Evolutionary conservation across 2,888 invertebrate species (phyloP), one percentile per base, ranked within the genome.

Genomic region (Synergus itoensis): DNA sequence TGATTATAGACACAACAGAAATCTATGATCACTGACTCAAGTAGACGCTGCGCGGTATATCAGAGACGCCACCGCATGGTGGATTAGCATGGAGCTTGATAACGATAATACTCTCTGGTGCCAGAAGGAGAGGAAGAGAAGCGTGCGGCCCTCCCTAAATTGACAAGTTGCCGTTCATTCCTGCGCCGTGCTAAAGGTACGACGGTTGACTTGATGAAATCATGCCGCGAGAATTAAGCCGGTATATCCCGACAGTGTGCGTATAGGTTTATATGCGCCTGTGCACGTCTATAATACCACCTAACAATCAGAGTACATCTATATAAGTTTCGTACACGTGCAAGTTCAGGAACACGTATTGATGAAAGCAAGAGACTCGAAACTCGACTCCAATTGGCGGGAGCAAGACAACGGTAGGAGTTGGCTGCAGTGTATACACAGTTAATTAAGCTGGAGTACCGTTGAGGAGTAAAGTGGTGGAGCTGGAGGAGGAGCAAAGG

Each of bases 371-470:
- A 45, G 80, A 73, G 77, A 76, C 79, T 81, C 79, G 81, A 81
- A 79, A 77, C 89, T 86, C 87, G 86, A 84, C 86, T 88, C 87
- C 91, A 89, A 91, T 90, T 90, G 91, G 89, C 89, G 88, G 90
- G 88, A 90, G 90, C 88, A 87, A 89, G 90, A 91, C 88, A 91
- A 90, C 89, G 90, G 88, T 89, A 90, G 90, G 89, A 90, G 91
- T 88, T 88, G 88, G 88, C 89, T 89, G 89, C 88, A 88, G 88
- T 91, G 91, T 92, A 91, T 92, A 92, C 90, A 91, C 89, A 90
- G 91, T 91, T 92, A 91, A 92, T 92, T 91, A 91, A 91, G 88
- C 89, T 87, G 85, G 88, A 89, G 89, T 86, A 89, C 87, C 88
- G 83, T 82, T 85, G 85, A 83, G 84, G 84, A 86, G 80, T 78